Evolutionary conservation across 2,888 invertebrate genomes (phyloP), one percentile per base, ranked within the genome.

Genomic region (Lasius fuliginosus): DNA sequence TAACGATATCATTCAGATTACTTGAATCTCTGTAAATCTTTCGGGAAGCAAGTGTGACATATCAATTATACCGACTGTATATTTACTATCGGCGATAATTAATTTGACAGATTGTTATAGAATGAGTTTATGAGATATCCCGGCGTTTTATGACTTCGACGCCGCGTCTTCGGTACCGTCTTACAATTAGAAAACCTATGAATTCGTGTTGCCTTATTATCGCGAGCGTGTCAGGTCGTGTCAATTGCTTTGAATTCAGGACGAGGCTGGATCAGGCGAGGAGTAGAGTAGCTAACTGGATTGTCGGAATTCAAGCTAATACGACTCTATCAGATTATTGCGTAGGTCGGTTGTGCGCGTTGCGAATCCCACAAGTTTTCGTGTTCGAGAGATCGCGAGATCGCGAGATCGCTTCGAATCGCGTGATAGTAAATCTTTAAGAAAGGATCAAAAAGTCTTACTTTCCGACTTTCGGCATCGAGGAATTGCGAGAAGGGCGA

Each of bases 221-320:
- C 68, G 82, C 67, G 36, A 46, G 82, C 74, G 89, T 84, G 86
- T 86, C 76, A 89, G 84, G 89, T 91, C 82, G 87, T 85, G 84
- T 86, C 90, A 90, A 91, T 92, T 92, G 90, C 68, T 86, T 82
- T 79, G 83, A 91, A 92, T 92, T 92, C 88, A 87, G 92, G 83
- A 87, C 92, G 90, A 90, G 92, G 90, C 87, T 92, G 86, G 86
- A 85, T 88, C 88, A 87, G 84, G 82, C 69, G 53, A 71, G n/a
- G 53, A 58, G 71, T 88, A 60, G 86, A 82, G 85, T 82, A 84
- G 86, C 90, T 91, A 92, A 92, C 91, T 89, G 86, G 87, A 92
- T 93, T 92, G 89, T 88, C 85, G 88, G 84, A 87, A 90, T 92
- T 92, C 87, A 90, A 90, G 91, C 89, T 90, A 90, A 90, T 90